Percentiles rank a stretch among this genome's conserved stretches.
Evolutionary conservation across 2,888 invertebrate genomes (phyloP).

Genomic region (Helicoverpa assulta): DNA sequence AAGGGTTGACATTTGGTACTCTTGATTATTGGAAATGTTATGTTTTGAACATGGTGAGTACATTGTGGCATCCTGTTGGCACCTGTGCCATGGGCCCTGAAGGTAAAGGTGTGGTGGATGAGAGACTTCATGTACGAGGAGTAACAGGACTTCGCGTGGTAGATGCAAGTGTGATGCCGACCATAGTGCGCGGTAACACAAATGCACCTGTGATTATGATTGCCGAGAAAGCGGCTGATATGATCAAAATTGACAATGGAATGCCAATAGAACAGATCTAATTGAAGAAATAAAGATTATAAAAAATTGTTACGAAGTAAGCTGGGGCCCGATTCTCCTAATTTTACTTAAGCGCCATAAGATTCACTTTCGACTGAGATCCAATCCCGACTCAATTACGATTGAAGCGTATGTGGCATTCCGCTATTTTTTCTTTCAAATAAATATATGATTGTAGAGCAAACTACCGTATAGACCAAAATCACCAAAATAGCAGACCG

Average conservation of each 20-base stretch:
- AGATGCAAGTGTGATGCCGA: slow-evolving; percentile 91
- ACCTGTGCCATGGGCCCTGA: slow-evolving; percentile 62
- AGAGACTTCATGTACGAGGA: slow-evolving; percentile 80
- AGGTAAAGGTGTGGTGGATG: slow-evolving; percentile 77
- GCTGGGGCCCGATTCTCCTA: too few relatives aligned
- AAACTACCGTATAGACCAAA: too few relatives aligned
- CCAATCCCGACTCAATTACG: too few relatives aligned
- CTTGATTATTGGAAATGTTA: slow-evolving; percentile 56
- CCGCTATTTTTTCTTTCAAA: too few relatives aligned
- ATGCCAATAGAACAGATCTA: neutral
- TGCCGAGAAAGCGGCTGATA: slow-evolving; percentile 88
- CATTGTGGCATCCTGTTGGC: slow-evolving; percentile 52
- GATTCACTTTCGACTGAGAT: too few relatives aligned
- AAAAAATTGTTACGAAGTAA: too few relatives aligned
- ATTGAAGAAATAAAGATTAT: neutral
- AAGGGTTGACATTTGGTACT: neutral
- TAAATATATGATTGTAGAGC: too few relatives aligned
- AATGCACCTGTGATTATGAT: slow-evolving; percentile 91
- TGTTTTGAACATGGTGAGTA: slow-evolving; percentile 23
- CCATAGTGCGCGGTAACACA: slow-evolving; percentile 89
- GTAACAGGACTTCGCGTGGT: slow-evolving; percentile 89
- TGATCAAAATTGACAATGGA: slow-evolving; percentile 70
- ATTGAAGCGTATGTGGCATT: too few relatives aligned
- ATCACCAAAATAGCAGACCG: too few relatives aligned
- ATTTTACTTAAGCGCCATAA: too few relatives aligned